Evolutionary conservation across 1,140 invertebrate genomes (phyloP), one percentile per base, ranked within the genome.

Genomic region (Zaprionus ornatus): DNA sequence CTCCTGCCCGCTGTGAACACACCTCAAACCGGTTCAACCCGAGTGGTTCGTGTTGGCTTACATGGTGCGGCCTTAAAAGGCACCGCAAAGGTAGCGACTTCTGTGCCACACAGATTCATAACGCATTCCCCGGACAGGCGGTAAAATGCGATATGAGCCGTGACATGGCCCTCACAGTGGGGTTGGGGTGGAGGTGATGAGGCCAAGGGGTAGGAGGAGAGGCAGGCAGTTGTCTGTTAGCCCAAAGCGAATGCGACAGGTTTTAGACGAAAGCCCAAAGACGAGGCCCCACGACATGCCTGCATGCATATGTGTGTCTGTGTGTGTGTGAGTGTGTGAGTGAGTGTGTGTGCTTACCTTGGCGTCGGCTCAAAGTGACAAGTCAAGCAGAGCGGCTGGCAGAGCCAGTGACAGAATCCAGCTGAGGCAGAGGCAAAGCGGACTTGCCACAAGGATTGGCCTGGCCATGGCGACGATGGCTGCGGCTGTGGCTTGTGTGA

Each of bases 281-380:
- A 50, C 45, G 21, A 48, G 17, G 7, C 42, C 9, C 15, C 4
- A 6, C 37, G 5, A n/a, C n/a, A 15, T 40, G 37, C 37, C 15
- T 40, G 17, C 45, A 19, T 21, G 45, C 12, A 6, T n/a, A 1
- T 45, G 15, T 45, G 42, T 45, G 42, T 45, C n/a, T 45, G 42
- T 63, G 25, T 63, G 21, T 27, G 17, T 12, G 19, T 50, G 45
- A 13, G 19, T 3, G 17, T 50, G 45, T 21, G 19, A 21, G 45
- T 13, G 17, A 0, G 45, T 63, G 15, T 45, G 21, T 27, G 25
- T 23, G 21, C 55, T 73, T 67, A 55, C 63, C 71, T 73, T 73
- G 76, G 76, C n/a, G 48, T 45, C 66, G 64, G 29, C 82, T 85
- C 82, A 85, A 85, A 85, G 82, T 79, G 82, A 66, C 82, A 86